phyloP scores from a whole-genome alignment of 2,797 vertebrate genomes.

The Danio kyathit region DNA sequence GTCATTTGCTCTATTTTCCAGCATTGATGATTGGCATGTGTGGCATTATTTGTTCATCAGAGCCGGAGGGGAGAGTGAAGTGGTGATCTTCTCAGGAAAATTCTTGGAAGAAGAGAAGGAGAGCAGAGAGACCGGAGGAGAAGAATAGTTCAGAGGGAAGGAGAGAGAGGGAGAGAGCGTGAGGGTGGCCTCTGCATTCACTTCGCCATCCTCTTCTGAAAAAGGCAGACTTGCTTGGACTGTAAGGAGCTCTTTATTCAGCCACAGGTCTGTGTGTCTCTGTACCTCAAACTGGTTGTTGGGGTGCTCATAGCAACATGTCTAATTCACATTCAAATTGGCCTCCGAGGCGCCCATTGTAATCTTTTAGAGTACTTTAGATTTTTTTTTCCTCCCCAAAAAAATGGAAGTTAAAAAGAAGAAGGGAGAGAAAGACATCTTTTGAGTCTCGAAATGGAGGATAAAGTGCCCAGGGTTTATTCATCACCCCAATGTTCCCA shows the following conservation, averaged over 20 bases:
- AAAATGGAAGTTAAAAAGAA: slow-evolving; percentile 49
- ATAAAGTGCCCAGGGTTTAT: slow-evolving; percentile 57
- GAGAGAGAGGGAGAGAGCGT: slow-evolving; percentile 29
- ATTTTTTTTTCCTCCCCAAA: slow-evolving; percentile 42
- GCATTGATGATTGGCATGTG: not conserved
- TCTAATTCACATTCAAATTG: slow-evolving; percentile 80
- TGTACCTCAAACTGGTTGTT: slow-evolving; percentile 61
- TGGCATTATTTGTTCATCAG: not conserved
- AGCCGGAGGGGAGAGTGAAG: slow-evolving; percentile 1
- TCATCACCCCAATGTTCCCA: slow-evolving; percentile 59
- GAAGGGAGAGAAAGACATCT: slow-evolving; percentile 57
- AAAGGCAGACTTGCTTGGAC: slow-evolving; percentile 77
- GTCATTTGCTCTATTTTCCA: not conserved
- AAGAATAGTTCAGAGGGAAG: slow-evolving; percentile 62
- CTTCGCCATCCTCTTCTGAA: slow-evolving; percentile 71
- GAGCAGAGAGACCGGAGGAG: slow-evolving; percentile 69
- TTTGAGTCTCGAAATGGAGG: slow-evolving; percentile 52
- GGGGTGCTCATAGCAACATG: slow-evolving; percentile 67
- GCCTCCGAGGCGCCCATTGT: slow-evolving; percentile 62
- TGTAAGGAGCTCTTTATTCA: slow-evolving; percentile 79
- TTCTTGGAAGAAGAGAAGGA: slow-evolving; percentile 69
- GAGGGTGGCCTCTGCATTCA: slow-evolving; percentile 70
- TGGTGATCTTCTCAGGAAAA: slow-evolving; percentile 43
- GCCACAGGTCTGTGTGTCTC: slow-evolving; percentile 62
- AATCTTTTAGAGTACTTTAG: slow-evolving; percentile 57